Conservation (phyloP, 2,888 invertebrate genomes). For the Macrosoma leucophasiata region DNA sequence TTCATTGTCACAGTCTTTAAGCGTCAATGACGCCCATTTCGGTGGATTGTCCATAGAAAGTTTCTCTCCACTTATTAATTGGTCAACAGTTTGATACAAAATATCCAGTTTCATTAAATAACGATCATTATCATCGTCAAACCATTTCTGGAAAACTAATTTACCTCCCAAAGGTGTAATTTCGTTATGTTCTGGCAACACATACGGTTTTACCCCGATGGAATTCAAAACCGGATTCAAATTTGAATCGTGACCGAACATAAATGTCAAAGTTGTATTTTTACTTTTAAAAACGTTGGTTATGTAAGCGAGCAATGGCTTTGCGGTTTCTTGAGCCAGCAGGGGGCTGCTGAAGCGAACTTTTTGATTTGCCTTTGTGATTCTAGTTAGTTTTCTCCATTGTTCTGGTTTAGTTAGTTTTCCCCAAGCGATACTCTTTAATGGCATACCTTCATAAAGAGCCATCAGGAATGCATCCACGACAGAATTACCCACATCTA, state of each 20-base stretch:
- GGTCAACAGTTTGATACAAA: slow-evolving; percentile 41
- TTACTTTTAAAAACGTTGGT: slow-evolving; percentile 29
- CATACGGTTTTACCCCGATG: slow-evolving; percentile 39
- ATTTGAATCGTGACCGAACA: slow-evolving; percentile 59
- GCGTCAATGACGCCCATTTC: slow-evolving; percentile 32
- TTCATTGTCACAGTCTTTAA: slow-evolving; percentile 35
- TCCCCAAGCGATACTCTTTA: slow-evolving; percentile 51
- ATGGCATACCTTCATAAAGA: slow-evolving; percentile 46
- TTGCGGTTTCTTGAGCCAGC: slow-evolving; percentile 37
- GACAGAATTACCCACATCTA: slow-evolving; percentile 37
- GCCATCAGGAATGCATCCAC: slow-evolving; percentile 55
- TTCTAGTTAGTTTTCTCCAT: slow-evolving; percentile 39
- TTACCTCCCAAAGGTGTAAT: slow-evolving; percentile 54
- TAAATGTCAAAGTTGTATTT: slow-evolving; percentile 31
- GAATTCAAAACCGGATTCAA: slow-evolving; percentile 38
- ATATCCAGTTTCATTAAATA: slow-evolving; percentile 47
- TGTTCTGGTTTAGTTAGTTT: slow-evolving; percentile 35
- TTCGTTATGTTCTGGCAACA: slow-evolving; percentile 43
- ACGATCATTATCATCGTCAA: slow-evolving; percentile 29
- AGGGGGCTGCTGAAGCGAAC: slow-evolving; percentile 43
- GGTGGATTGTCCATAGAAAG: slow-evolving; percentile 39
- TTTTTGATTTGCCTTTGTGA: slow-evolving; percentile 41
- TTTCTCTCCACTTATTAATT: slow-evolving; percentile 36
- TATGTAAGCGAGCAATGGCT: slow-evolving; percentile 42
- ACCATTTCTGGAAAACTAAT: slow-evolving; percentile 56